These are phyloP conservation scores for Zele albiditarsus DNA, from an alignment of 2,888 invertebrate species.

Conservation along the genomic window DNA sequence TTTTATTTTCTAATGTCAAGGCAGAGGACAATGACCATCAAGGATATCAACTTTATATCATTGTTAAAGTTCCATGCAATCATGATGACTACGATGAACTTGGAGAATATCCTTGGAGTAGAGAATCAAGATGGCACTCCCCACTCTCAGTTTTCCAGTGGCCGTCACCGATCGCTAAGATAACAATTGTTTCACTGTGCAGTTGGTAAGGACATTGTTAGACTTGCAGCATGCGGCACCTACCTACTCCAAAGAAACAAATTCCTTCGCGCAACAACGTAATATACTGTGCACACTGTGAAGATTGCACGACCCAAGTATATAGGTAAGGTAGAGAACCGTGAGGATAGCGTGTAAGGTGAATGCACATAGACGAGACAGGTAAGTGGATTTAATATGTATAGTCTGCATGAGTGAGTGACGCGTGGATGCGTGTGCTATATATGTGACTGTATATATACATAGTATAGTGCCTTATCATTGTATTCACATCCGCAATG, in stretches of 20 bases:
- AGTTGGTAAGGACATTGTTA: constrained; percentile 49
- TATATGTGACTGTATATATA: not conserved
- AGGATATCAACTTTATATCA: not conserved
- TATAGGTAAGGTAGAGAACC: not conserved
- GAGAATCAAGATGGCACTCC: constrained; percentile 49
- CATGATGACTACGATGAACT: constrained; percentile 18
- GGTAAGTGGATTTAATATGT: not conserved
- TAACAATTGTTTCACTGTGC: constrained; percentile 42
- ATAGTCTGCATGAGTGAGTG: constrained; percentile 29
- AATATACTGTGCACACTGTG: constrained; percentile 59
- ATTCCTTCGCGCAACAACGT: constrained; percentile 64
- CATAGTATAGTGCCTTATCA: constrained; percentile 58
- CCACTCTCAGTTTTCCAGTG: constrained; percentile 37
- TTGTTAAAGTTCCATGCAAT: not conserved
- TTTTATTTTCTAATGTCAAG: not conserved
- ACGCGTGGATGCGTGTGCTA: constrained; percentile 38
- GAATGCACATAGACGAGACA: not conserved
- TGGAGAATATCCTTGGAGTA: constrained; percentile 10
- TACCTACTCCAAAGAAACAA: constrained; percentile 52
- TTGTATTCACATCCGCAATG: constrained; percentile 65
- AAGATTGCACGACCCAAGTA: not conserved
- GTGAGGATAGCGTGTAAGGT: not conserved
- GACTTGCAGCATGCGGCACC: constrained; percentile 34
- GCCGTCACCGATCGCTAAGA: constrained; percentile 43
- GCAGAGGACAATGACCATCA: not conserved